These are phyloP conservation scores for Antechinus flavipes DNA, from an alignment of 2,113 vertebrate genomes.

Conservation along the genomic window DNA sequence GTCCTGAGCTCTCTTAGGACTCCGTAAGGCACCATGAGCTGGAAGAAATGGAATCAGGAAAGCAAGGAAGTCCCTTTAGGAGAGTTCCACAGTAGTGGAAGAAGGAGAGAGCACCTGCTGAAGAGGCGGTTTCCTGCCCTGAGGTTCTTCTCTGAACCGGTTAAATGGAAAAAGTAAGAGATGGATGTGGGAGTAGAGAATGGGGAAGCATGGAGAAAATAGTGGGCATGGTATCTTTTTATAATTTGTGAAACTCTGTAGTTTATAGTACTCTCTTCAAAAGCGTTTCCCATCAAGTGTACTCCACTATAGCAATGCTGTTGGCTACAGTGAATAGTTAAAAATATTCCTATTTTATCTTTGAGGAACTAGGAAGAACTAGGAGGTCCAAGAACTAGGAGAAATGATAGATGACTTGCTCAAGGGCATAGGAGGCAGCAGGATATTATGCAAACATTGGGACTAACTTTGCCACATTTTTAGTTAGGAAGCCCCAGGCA, in stretches of 20 bases:
- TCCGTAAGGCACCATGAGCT: constrained; percentile 73
- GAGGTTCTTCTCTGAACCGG: constrained; percentile 76
- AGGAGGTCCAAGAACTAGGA: too few species aligned
- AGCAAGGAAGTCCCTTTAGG: constrained; percentile 36
- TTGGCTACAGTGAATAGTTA: not conserved
- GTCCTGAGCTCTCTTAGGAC: not conserved
- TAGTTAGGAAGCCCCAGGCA: not conserved
- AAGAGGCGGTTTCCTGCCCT: constrained; percentile 78
- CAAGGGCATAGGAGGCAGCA: not conserved
- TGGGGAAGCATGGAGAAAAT: not conserved
- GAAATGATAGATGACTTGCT: not conserved
- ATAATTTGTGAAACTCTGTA: not conserved
- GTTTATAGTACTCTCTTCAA: not conserved
- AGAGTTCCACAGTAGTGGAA: constrained; percentile 69
- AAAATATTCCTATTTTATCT: not conserved
- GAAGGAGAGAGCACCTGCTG: constrained; percentile 74
- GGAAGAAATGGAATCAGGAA: constrained; percentile 73
- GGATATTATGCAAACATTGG: not conserved
- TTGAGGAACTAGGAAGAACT: too few species aligned
- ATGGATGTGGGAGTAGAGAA: not conserved
- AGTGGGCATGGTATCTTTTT: not conserved
- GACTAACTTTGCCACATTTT: not conserved
- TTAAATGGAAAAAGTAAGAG: constrained; percentile 76
- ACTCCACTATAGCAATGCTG: not conserved
- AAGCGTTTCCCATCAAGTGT: not conserved